Conservation (phyloP, 2,888 invertebrate genomes). For the Synergus laeviventris region DNA sequence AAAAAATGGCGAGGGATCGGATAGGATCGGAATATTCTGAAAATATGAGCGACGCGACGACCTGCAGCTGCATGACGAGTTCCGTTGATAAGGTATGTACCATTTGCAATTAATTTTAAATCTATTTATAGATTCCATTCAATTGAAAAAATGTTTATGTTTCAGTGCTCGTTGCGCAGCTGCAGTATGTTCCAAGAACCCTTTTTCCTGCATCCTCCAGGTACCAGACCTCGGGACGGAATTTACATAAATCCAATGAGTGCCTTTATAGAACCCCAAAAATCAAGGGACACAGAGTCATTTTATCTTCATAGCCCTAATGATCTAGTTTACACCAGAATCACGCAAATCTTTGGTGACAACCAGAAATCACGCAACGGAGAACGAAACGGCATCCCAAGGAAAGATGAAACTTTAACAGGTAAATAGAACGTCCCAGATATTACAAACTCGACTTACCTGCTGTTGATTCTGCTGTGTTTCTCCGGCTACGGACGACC, state of each 20-base stretch:
- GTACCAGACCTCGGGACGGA: conserved; percentile 82
- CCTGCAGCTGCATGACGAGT: conserved; percentile 70
- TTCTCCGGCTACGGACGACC: conserved; percentile 51
- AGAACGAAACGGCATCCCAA: conserved; percentile 62
- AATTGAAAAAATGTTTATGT: conserved; percentile 2
- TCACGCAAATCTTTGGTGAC: conserved; percentile 87
- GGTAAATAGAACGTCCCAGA: conserved; percentile 72
- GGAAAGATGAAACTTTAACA: conserved; percentile 73
- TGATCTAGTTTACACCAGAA: conserved; percentile 88
- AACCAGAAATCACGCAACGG: conserved; percentile 51
- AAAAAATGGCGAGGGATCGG: conserved; percentile 70
- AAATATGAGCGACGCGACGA: conserved; percentile 71
- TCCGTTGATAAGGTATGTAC: conserved; percentile 70
- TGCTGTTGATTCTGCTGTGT: conserved; percentile 42
- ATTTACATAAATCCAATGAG: conserved; percentile 91
- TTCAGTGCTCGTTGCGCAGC: conserved; percentile 69
- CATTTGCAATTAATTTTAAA: background rate
- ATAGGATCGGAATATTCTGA: conserved; percentile 70
- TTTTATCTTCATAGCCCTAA: conserved; percentile 92
- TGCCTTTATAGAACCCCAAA: conserved; percentile 69
- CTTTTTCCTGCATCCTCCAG: conserved; percentile 73
- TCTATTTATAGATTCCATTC: background rate
- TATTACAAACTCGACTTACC: conserved; percentile 49
- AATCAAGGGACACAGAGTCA: conserved; percentile 78
- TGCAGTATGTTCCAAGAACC: conserved; percentile 74